Conservation (phyloP, 2,888 invertebrate genomes). For the Ptychoptera albimana region DNA sequence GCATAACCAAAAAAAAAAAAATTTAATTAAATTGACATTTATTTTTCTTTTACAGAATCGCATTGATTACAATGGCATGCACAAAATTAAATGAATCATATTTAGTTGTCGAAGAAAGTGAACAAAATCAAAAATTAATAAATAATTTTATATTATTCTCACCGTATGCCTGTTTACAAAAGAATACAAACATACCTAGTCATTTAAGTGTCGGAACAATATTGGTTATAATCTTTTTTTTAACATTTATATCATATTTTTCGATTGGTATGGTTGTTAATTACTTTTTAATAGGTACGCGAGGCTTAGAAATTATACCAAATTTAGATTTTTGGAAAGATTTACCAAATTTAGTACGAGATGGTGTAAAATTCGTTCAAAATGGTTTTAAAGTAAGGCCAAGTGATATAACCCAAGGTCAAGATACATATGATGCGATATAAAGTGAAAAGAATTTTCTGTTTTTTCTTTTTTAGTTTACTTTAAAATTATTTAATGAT, state of each 20-base stretch:
- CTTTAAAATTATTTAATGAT: not conserved
- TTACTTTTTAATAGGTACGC: slow-evolving; percentile 51
- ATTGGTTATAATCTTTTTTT: slow-evolving; percentile 44
- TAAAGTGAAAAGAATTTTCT: slow-evolving; percentile 8
- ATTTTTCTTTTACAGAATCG: not conserved
- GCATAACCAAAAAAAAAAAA: not conserved
- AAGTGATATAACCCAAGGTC: slow-evolving; percentile 6
- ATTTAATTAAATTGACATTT: too few relatives aligned
- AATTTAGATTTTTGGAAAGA: slow-evolving; percentile 58
- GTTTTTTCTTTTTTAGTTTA: too few relatives aligned
- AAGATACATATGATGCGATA: slow-evolving; percentile 12
- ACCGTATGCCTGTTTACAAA: not conserved
- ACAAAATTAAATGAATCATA: not conserved
- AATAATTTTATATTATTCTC: slow-evolving; percentile 2
- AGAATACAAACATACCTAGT: not conserved
- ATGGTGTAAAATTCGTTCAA: slow-evolving; percentile 11
- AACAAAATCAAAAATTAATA: not conserved
- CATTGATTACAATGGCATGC: not conserved
- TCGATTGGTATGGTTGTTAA: slow-evolving; percentile 47
- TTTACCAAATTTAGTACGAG: slow-evolving; percentile 46
- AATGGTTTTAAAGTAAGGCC: slow-evolving; percentile 11
- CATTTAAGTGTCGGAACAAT: slow-evolving; percentile 34
- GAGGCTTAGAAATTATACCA: slow-evolving; percentile 56
- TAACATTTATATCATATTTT: slow-evolving; percentile 41
- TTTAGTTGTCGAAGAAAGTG: slow-evolving; percentile 1